Base-by-base conservation (phyloP, 1,140 invertebrate genomes). In the Brachionus angularis region DNA sequence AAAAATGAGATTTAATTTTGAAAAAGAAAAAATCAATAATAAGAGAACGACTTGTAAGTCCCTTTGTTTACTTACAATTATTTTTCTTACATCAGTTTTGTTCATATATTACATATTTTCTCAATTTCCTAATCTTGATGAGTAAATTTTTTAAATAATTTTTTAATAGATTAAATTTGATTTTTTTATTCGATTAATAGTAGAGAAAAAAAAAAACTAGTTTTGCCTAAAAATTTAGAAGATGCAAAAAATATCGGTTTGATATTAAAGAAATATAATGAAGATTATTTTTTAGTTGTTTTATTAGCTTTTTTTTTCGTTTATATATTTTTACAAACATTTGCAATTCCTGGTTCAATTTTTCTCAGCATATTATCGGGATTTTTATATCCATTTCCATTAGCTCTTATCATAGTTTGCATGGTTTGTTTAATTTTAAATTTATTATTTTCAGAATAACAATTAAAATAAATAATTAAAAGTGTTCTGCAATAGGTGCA, bases 291-390 rank as follows among this genome's bases (percentile, higher is more conserved):
- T 79, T 87, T 87, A 76, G 87, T 93, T 86, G 95, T 99, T 55
- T 83, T 98, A 75, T 83, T 86, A 52, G 92, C 89, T 75, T 88
- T 96, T 72, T 90, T 93, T 77, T 82, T 91, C 67, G 88, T 88
- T n/a, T 98, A 96, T 81, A 90, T 98, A 82, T 96, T 98, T 83
- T 86, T 99, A 75, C 96, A 99, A 86, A 95, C 96, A 73, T 98
- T 98, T 84, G 96, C 95, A 74, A 98, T 99, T 83, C 96, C 96
- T 74, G 96, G 96, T 74, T 98, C 95, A 31, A 89, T 99, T 78
- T 98, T 97, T 79, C 83, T 99, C 36, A 97, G 93, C 72, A 96
- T 99, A 75, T 83, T 99, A 25, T 93, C 91, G 73, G 96, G 96
- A 74, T 99, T 96, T 83, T 83, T 99, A 2, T 99, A 97, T 79